These are phyloP conservation scores for Branchellion lobata DNA, from an alignment of 2,888 invertebrate genomes.

Conservation along the genomic window DNA sequence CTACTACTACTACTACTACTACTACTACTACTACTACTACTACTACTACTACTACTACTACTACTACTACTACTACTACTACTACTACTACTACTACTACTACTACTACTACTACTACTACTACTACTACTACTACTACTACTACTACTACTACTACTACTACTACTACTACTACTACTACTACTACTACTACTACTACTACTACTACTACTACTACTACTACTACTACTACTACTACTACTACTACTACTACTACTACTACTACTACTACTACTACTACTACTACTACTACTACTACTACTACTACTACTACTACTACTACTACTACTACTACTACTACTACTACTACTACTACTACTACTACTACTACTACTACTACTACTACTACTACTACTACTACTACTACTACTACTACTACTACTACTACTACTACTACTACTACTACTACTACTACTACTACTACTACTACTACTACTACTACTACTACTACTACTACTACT, in stretches of 20 bases:
- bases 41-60: slow-evolving; percentile 21
- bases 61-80: slow-evolving; percentile 24
- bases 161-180: neutral
- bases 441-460: neutral
- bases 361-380: neutral
- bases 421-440: neutral
- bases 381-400: neutral
- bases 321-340: neutral
- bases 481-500: neutral
- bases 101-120: slow-evolving; percentile 26
- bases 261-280: slow-evolving; percentile 25
- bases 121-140: slow-evolving; percentile 6
- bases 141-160: slow-evolving; percentile 8
- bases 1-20: neutral
- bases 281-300: slow-evolving; percentile 26
- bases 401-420: neutral
- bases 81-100: slow-evolving; percentile 25
- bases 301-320: slow-evolving; percentile 6
- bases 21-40: slow-evolving; percentile 24
- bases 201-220: slow-evolving; percentile 24
- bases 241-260: slow-evolving; percentile 24
- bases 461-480: neutral
- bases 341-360: slow-evolving; percentile 1
- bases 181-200: neutral
- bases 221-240: slow-evolving; percentile 24